Evolutionary conservation across 2,113 vertebrate genomes (phyloP).

Genomic region (Etheostoma cragini): DNA sequence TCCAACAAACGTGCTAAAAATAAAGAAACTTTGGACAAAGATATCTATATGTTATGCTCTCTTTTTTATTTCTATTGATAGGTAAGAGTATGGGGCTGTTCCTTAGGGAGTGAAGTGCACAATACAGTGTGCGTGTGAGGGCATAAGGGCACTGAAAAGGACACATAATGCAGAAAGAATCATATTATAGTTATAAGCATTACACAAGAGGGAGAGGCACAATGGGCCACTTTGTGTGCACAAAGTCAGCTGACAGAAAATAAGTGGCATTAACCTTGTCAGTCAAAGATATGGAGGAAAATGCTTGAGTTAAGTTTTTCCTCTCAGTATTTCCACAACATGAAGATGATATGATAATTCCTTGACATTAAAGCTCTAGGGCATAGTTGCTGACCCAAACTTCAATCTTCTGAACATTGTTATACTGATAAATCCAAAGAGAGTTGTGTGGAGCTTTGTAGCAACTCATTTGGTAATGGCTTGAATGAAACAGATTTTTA

Average conservation of each 20-base stretch:
- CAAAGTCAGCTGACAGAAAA: conserved; percentile 31
- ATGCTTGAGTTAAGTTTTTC: neutral
- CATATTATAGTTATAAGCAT: neutral
- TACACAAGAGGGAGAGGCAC: conserved; percentile 1
- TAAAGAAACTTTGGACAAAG: conserved; percentile 20
- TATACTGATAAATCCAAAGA: no score
- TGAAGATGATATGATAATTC: neutral
- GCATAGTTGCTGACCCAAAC: no score
- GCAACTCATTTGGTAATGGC: no score
- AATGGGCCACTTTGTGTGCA: conserved; percentile 21
- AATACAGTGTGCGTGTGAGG: neutral
- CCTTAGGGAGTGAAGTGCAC: neutral
- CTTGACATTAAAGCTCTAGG: neutral
- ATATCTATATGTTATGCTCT: conserved; percentile 7
- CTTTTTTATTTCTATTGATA: conserved; percentile 30
- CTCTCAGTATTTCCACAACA: neutral
- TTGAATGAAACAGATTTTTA: no score
- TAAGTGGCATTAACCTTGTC: neutral
- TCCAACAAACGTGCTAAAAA: conserved; percentile 14
- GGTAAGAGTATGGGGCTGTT: conserved; percentile 3
- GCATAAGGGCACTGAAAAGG: neutral
- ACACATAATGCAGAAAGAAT: neutral
- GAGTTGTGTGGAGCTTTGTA: no score
- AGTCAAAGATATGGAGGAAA: neutral
- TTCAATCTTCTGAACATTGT: no score